Conservation (phyloP, 2,888 invertebrate genomes). For the Microctonus brassicae region DNA sequence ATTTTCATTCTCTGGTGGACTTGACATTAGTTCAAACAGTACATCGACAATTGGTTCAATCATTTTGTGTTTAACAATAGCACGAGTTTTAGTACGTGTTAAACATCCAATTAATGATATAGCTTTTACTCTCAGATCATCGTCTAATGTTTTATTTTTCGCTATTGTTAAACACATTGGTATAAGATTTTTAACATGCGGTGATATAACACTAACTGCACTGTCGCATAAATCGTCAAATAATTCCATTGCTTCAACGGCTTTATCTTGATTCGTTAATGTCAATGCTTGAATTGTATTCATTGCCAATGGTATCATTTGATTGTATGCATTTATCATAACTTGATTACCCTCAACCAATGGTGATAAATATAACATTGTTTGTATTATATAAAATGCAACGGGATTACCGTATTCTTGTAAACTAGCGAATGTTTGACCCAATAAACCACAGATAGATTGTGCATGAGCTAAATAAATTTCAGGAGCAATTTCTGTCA, state of each 20-base stretch:
- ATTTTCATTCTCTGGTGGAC: conserved; percentile 74
- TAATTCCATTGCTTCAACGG: conserved; percentile 76
- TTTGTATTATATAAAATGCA: conserved; percentile 75
- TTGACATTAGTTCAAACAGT: conserved; percentile 79
- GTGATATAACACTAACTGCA: conserved; percentile 74
- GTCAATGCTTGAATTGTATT: conserved; percentile 75
- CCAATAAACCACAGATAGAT: conserved; percentile 72
- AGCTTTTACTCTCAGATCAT: conserved; percentile 77
- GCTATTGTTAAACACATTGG: conserved; percentile 78
- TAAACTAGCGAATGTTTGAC: conserved; percentile 70
- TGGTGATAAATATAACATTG: conserved; percentile 77
- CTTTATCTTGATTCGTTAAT: conserved; percentile 73
- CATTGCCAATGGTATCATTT: conserved; percentile 76
- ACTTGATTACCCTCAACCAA: conserved; percentile 76
- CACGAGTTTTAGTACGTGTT: conserved; percentile 80
- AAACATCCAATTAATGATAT: conserved; percentile 78
- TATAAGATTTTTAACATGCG: conserved; percentile 76
- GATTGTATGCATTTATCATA: conserved; percentile 74
- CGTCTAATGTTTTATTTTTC: conserved; percentile 73
- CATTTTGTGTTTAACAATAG: conserved; percentile 79
- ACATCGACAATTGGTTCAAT: conserved; percentile 76
- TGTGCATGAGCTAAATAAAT: conserved; percentile 78
- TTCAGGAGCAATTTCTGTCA: conserved; percentile 79
- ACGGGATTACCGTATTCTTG: conserved; percentile 68
- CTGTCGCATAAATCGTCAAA: conserved; percentile 78